Evolutionary conservation across 1,140 invertebrate species (phyloP), one percentile per base, ranked within the genome.

Genomic region (Drosophila serrata): DNA sequence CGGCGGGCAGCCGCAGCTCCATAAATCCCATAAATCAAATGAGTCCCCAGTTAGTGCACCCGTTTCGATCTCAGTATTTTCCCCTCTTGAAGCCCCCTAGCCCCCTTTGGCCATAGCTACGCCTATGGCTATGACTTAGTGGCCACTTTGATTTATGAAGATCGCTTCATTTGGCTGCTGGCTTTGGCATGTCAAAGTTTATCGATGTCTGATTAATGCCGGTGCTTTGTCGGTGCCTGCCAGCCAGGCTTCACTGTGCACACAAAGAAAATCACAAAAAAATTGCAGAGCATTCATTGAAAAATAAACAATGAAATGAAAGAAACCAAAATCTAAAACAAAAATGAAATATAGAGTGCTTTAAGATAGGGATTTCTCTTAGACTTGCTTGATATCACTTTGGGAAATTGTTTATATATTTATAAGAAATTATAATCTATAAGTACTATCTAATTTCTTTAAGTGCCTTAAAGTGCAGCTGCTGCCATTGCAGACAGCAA

Each of bases 1-100:
- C 81, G 80, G 85, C 81, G 69, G 65, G 61, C 55, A 73, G 77
- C 55, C 81, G 84, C 69, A 59, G 67, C 42, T 56, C 82, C 68
- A 87, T 86, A 86, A 86, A 86, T 86, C 82, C 78, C 68, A 87
- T 86, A 86, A 86, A 86, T 86, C 82, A 86, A 87, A 81, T 81
- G 64, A 62, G 82, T 68, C 65, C 48, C 79, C 73, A 67, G 45
- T 40, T 33, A 43, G 45, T 49, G 31, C 51, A 74, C 17, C 15
- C 22, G 33, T 33, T 57, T 63, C 9, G 42, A 43, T 15, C 19
- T 6, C 17, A n/a, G n/a, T n/a, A n/a, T n/a, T n/a, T n/a, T n/a
- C 4, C 56, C 31, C 5, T 9, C 33, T 4, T 6, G 8, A 27
- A 15, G 11, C 12, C 29, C 17, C 19, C n/a, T n/a, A n/a, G n/a